A percentile compares a stretch with the other conserved stretches of the same genome.
These are phyloP conservation scores for Linnaemya tessellans DNA, from an alignment of 2,888 invertebrate genomes.

Conservation along the genomic window DNA sequence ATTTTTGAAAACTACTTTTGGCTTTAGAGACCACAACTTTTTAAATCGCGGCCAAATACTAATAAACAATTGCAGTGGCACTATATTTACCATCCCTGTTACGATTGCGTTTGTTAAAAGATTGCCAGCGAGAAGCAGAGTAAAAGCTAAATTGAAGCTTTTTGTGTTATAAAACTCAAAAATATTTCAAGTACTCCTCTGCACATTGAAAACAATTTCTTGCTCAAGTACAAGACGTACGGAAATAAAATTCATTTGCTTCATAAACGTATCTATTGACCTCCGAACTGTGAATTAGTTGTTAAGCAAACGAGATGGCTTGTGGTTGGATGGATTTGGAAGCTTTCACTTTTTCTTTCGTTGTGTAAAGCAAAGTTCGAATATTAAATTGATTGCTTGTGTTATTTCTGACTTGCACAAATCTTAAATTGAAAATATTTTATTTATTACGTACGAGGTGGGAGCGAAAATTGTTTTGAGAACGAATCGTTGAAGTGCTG, in stretches of 20 bases:
- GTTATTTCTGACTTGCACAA: conserved; percentile 49
- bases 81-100: not conserved
- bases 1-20: too few species aligned
- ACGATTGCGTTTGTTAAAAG: not conserved
- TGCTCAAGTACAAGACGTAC: not conserved
- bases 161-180: not conserved
- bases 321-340: conserved; percentile 33
- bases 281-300: conserved; percentile 44
- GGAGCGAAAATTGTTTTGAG: too few species aligned
- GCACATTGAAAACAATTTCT: conserved; percentile 42
- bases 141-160: conserved; percentile 43
- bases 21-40: not conserved
- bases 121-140: conserved; percentile 1
- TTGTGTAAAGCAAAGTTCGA: conserved; percentile 27
- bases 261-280: conserved; percentile 4
- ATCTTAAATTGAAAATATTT: conserved; percentile 31
- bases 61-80: not conserved
- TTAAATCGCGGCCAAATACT: not conserved
- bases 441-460: too few species aligned
- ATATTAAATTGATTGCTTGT: conserved; percentile 36
- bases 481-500: too few species aligned
- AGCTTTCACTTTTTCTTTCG: conserved; percentile 6
- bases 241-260: conserved; percentile 41
- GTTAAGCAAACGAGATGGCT: conserved; percentile 47
- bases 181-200: conserved; percentile 29